Base-by-base conservation (phyloP, 53 echinoderm and acorn worm species). In the Astropecten irregularis region DNA sequence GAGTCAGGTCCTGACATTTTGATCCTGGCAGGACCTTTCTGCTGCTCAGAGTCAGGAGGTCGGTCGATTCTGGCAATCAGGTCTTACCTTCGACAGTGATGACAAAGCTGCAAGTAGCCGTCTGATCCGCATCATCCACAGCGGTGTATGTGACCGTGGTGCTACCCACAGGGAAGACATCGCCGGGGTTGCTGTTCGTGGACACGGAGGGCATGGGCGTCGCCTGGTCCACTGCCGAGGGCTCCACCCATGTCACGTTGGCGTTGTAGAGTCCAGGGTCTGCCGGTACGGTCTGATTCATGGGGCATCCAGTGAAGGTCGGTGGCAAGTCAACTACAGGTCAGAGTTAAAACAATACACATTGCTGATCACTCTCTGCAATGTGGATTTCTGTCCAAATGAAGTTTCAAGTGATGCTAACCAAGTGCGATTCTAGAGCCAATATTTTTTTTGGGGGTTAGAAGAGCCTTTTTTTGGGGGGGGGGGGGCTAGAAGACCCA, bases 321-420 rank as follows among this genome's bases (percentile, higher is more conserved):
- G 92, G 92, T 2, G 62, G 64, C n/a, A 73, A 65, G 20, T 90
- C 92, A 73, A 68, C 92, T 92, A 61, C 42, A 66, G 0, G 49
- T 30, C 4, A 50, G 9, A 74, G 4, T 7, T 53, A 18, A 18
- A 4, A 53, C 6, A 53, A 53, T 53, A 4, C 16, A 18, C 16
- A 53, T 53, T 18, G n/a, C n/a, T n/a, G n/a, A n/a, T n/a, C n/a
- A n/a, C n/a, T n/a, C n/a, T n/a, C n/a, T n/a, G n/a, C n/a, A n/a
- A n/a, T n/a, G n/a, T n/a, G n/a, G n/a, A n/a, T n/a, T n/a, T n/a
- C n/a, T n/a, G n/a, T n/a, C n/a, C n/a, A n/a, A n/a, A n/a, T n/a
- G n/a, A n/a, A n/a, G n/a, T n/a, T n/a, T n/a, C n/a, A n/a, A n/a
- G n/a, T n/a, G n/a, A n/a, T n/a, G n/a, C n/a, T n/a, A n/a, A n/a